phyloP scores from a whole-genome alignment of 1,140 invertebrate genomes.

The Aphis gossypii region DNA sequence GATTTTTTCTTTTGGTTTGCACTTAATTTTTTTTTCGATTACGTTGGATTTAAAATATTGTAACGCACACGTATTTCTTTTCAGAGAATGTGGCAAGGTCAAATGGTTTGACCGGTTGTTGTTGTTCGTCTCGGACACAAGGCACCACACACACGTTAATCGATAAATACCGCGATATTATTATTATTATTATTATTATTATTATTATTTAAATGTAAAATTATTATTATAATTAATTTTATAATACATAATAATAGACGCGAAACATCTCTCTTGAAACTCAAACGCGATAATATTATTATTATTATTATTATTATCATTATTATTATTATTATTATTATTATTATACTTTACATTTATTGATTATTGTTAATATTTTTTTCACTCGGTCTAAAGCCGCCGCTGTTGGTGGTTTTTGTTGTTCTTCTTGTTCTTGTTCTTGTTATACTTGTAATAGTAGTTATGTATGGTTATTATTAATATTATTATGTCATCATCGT shows the following conservation, averaged over 20 bases:
- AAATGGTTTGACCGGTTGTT: constrained; percentile 58
- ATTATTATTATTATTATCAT: constrained; percentile 4
- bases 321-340: constrained; percentile 35
- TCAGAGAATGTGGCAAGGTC: constrained; percentile 59
- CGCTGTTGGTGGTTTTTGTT: constrained; percentile 13
- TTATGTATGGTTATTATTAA: constrained; percentile 1
- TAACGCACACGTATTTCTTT: constrained; percentile 57
- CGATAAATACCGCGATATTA: constrained; percentile 54
- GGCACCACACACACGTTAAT: constrained; percentile 55
- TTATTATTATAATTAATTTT: constrained; percentile 45
- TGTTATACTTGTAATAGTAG: constrained; percentile 21
- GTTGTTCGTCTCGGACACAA: constrained; percentile 55
- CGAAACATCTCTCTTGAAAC: constrained; percentile 20
- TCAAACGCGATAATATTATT: constrained; percentile 36
- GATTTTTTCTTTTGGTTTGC: constrained; percentile 63
- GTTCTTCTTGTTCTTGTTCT: constrained; percentile 5
- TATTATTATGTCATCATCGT: constrained; percentile 17
- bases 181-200: constrained; percentile 45
- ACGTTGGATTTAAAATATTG: constrained; percentile 33
- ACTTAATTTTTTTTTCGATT: constrained; percentile 30
- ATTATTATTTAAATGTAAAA: constrained; percentile 40
- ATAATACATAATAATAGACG: constrained; percentile 32
- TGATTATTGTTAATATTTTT: constrained; percentile 52
- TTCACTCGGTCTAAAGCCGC: constrained; percentile 30
- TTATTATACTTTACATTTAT: constrained; percentile 21